These are phyloP conservation scores for Asteroscopus sphinx DNA, from an alignment of 2,888 invertebrate genomes.

Conservation along the genomic window DNA sequence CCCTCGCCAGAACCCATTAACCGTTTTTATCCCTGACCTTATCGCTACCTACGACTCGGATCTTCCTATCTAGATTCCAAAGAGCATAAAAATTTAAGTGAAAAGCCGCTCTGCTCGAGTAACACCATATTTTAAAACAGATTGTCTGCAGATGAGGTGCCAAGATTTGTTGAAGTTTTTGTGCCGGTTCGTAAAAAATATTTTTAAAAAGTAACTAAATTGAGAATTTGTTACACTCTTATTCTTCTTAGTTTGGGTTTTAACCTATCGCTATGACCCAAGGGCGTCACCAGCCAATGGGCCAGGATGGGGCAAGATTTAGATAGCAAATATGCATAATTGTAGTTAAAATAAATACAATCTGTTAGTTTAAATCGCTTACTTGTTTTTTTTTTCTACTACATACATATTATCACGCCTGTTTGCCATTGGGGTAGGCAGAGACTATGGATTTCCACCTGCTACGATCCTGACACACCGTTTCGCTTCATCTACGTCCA, in stretches of 20 bases:
- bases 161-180: constrained; percentile 39
- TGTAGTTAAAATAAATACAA: too few species aligned
- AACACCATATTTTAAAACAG: constrained; percentile 44
- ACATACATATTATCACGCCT: too few species aligned
- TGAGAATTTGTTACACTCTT: constrained; percentile 12
- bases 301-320: too few species aligned
- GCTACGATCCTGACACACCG: too few species aligned
- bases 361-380: too few species aligned
- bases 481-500: too few species aligned
- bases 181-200: constrained; percentile 12
- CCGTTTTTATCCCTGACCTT: constrained; percentile 60
- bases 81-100: constrained; percentile 56
- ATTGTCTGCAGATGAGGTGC: constrained; percentile 54
- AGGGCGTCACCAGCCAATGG: too few species aligned
- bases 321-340: too few species aligned
- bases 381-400: too few species aligned
- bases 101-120: constrained; percentile 44
- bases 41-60: constrained; percentile 48
- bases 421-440: too few species aligned
- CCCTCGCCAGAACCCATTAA: constrained; percentile 58
- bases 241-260: constrained; percentile 1
- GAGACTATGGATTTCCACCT: too few species aligned
- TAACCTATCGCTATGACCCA: background rate
- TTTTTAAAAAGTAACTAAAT: constrained; percentile 35
- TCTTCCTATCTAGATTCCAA: constrained; percentile 61